phyloP scores from a whole-genome alignment of 2,113 vertebrate species.

The Porphyrio hochstetteri region DNA sequence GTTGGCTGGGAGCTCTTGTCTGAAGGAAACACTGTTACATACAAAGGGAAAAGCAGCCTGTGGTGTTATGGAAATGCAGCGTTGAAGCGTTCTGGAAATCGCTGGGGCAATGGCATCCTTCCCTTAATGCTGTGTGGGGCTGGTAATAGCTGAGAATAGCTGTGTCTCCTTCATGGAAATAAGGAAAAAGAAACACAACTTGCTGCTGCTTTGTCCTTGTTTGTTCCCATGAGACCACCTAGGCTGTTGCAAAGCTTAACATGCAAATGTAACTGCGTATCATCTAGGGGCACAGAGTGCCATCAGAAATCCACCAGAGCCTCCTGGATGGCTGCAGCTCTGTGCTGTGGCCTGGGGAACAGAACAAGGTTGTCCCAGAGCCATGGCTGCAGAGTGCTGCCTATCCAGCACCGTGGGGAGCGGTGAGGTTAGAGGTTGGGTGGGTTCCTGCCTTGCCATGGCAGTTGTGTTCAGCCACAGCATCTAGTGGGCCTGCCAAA shows the following conservation, averaged over 20 bases:
- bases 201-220: slow-evolving; percentile 23
- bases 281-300: slow-evolving; percentile 1
- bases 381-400: neutral
- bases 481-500: neutral
- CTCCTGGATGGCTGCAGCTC: neutral
- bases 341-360: neutral
- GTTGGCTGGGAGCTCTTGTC: neutral
- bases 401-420: accelerated
- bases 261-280: neutral
- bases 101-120: slow-evolving; percentile 25
- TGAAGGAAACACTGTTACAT: neutral
- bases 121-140: neutral
- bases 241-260: neutral
- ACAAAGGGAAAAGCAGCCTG: neutral
- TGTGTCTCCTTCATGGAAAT: slow-evolving; percentile 21
- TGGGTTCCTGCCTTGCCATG: accelerated
- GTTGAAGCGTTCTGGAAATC: neutral
- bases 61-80: neutral
- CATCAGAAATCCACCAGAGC: neutral
- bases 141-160: slow-evolving; percentile 34
- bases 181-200: neutral
- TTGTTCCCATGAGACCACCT: neutral
- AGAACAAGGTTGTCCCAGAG: neutral
- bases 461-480: accelerated
- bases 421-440: neutral